Percentiles rank a stretch among this genome's conserved stretches.
Conservation (phyloP, 2,888 invertebrate genomes). For the Ormyrus nitidulus region DNA sequence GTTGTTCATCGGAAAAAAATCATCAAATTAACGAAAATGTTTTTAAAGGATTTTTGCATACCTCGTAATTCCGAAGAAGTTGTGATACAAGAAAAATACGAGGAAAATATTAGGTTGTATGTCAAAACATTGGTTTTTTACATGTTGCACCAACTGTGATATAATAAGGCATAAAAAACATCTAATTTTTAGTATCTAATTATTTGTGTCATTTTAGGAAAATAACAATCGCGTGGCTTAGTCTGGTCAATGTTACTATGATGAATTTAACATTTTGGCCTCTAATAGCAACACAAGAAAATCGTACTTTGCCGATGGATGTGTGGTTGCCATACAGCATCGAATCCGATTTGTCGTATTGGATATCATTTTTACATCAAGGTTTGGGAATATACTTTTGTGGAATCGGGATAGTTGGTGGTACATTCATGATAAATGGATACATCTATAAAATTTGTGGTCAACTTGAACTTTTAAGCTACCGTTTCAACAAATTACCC, state of each 20-base stretch:
- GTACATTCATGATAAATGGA: background rate
- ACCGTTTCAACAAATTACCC: background rate
- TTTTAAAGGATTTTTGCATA: background rate
- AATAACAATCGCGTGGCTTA: background rate
- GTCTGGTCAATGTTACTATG: background rate
- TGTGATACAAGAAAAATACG: background rate
- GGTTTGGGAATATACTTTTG: background rate
- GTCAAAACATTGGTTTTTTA: background rate
- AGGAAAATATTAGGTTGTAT: constrained; percentile 3
- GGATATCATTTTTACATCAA: background rate
- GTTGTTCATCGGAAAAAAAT: background rate
- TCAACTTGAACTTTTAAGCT: background rate
- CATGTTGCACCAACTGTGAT: too few relatives aligned
- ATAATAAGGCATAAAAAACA: too few relatives aligned
- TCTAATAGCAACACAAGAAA: background rate
- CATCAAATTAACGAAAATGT: background rate
- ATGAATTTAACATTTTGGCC: background rate
- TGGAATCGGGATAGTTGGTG: too few relatives aligned
- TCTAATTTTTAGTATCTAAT: too few relatives aligned
- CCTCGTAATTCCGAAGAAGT: background rate
- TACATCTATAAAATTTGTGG: background rate
- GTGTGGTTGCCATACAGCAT: constrained; percentile 12
- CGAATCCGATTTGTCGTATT: background rate
- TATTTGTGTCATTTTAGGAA: background rate
- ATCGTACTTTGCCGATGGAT: background rate